Evolutionary conservation across 2,113 vertebrate species (phyloP).

Genomic region (Haemorhous mexicanus): DNA sequence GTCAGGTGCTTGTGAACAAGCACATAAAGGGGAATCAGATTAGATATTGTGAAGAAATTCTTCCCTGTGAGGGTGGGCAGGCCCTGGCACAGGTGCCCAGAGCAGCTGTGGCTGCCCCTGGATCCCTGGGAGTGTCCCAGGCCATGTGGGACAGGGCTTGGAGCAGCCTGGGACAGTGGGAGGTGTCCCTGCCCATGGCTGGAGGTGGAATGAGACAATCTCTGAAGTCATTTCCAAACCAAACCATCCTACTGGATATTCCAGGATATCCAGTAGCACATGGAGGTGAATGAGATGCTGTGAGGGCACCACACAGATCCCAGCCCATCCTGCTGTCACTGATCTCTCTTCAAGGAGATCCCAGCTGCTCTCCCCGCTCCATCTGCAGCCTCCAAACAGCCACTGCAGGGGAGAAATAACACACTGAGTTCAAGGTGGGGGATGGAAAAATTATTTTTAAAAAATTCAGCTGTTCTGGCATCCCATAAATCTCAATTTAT

Average conservation of each 20-base stretch:
- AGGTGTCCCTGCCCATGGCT: neutral
- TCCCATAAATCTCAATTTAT: constrained; percentile 59
- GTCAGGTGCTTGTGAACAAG: neutral
- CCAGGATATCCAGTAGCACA: neutral
- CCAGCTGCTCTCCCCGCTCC: neutral
- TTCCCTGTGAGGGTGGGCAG: accelerated
- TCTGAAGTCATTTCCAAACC: neutral
- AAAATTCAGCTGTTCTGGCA: neutral
- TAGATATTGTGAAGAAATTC: accelerated
- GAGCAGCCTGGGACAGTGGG: accelerated
- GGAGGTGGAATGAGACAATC: neutral
- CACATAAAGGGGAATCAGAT: neutral
- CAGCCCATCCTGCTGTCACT: neutral
- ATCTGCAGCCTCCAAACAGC: constrained; percentile 14
- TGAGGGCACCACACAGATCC: neutral
- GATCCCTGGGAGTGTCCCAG: neutral
- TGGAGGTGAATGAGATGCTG: neutral
- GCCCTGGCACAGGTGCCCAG: neutral
- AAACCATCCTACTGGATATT: neutral
- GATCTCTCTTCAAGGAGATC: neutral
- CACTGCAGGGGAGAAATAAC: neutral
- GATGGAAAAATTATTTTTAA: neutral
- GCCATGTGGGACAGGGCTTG: accelerated
- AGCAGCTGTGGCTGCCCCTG: neutral
- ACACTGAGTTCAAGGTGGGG: neutral